Conservation (phyloP, 2,888 invertebrate genomes). For the Neoaliturus tenellus region DNA sequence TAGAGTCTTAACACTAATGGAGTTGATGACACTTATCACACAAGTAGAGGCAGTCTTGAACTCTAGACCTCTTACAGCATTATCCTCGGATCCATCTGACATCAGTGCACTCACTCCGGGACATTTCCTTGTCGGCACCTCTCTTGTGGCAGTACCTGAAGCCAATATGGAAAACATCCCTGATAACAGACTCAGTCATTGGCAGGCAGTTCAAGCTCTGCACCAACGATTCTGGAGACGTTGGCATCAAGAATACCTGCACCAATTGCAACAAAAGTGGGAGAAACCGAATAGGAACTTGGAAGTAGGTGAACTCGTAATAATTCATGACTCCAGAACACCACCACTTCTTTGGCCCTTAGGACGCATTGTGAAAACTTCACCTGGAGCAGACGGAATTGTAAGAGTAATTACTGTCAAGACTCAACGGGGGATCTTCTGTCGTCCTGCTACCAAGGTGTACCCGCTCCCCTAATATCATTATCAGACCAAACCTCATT, state of each 20-base stretch:
- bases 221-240: slow-evolving; percentile 59
- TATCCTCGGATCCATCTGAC: slow-evolving; percentile 43
- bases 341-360: too few species aligned
- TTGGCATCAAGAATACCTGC: slow-evolving; percentile 49
- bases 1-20: slow-evolving; percentile 67
- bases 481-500: too few species aligned
- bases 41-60: slow-evolving; percentile 47
- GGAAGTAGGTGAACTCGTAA: background rate
- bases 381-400: too few species aligned
- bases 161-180: background rate
- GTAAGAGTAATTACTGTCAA: too few species aligned
- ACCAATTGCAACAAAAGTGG: slow-evolving; percentile 27
- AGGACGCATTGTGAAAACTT: too few species aligned
- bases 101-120: slow-evolving; percentile 55
- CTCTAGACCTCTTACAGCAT: slow-evolving; percentile 23
- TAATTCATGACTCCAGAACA: too few species aligned
- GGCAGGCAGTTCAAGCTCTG: slow-evolving; percentile 54
- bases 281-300: background rate
- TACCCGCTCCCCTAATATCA: too few species aligned
- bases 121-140: slow-evolving; percentile 59
- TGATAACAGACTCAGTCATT: slow-evolving; percentile 36
- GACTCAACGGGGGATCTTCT: too few species aligned
- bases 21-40: slow-evolving; percentile 65
- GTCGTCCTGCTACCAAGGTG: too few species aligned
- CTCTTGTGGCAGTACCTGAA: slow-evolving; percentile 51